Evolutionary conservation across 2,113 vertebrate genomes (phyloP), one percentile per base, ranked within the genome.

Genomic region (Dicerorhinus sumatrensis): DNA sequence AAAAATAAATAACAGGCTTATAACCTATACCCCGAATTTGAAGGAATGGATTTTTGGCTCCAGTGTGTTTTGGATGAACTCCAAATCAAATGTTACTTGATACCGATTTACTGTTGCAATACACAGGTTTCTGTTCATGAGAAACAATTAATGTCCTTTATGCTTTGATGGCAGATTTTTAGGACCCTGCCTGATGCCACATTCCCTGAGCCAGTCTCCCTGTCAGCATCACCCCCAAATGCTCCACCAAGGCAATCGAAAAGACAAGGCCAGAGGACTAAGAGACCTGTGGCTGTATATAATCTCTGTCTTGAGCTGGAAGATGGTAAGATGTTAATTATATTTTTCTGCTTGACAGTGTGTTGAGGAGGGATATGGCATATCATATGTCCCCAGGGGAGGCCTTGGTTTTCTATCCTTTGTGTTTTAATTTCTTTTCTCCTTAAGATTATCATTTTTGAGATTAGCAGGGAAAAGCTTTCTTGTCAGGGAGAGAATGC

Each of bases 211-310:
- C 97, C 99, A 91, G 97, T 97, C 88, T 98, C 99, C 72, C 94
- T 98, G 89, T 97, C 98, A 27, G 23, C 98, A 0, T 99, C 98
- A 91, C 99, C 98, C 94, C 99, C 99, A 96, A 99, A 99, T 69
- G 99, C 99, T 93, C 99, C 99, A 89, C 99, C 99, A 81, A 99
- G 99, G 97, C 99, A 99, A 94, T 99, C 99, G 62, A 99, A 99
- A 99, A 99, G 99, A 98, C 98, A 98, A 96, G 99, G 98, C 94
- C 99, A 99, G 93, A 99, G 99, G 95, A 99, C 98, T 95, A 99
- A 98, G 98, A 99, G 99, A 96, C 99, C 99, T 1, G 97, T 99
- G 98, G 99, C 99, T 87, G 99, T 99, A 89, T 99, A 99, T 98
- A 99, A 99, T 98, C 99, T 99, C 29, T 99, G 99, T 96, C 98